Evolutionary conservation across 37 sponge, comb jelly and placozoan genomes (phyloP).

Genomic region (Theonella swinhoei): DNA sequence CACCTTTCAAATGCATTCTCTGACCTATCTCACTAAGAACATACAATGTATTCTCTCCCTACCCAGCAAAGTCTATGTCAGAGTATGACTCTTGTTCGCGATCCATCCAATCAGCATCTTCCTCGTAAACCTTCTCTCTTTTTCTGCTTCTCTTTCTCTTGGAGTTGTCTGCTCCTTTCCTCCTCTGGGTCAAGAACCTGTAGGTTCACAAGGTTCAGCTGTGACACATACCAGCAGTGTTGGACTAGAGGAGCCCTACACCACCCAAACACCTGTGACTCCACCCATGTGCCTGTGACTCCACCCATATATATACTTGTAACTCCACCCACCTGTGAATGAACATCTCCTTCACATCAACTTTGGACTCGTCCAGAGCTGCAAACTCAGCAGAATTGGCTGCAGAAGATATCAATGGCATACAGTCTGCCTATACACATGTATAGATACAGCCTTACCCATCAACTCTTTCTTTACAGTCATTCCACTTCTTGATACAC

Average conservation of each 20-base stretch:
- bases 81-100: slow-evolving; percentile 2
- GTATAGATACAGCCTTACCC: not conserved
- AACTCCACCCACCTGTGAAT: slow-evolving; percentile 92
- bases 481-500: not conserved
- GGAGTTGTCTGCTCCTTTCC: slow-evolving; percentile 14
- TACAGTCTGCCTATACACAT: not conserved
- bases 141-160: slow-evolving; percentile 24
- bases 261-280: too few species aligned
- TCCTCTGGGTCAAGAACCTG: not conserved
- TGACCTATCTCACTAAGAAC: not conserved
- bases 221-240: too few species aligned
- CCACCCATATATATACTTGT: too few species aligned
- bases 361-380: slow-evolving; percentile 61
- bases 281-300: too few species aligned
- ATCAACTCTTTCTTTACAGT: not conserved
- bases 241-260: too few species aligned
- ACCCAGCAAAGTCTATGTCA: slow-evolving; percentile 57
- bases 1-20: too few species aligned
- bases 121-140: slow-evolving; percentile 13
- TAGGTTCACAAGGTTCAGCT: too few species aligned
- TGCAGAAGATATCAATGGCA: slow-evolving; percentile 10
- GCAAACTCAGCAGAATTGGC: slow-evolving; percentile 75
- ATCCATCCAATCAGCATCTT: not conserved
- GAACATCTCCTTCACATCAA: slow-evolving; percentile 86
- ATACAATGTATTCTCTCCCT: not conserved